Evolutionary conservation across 1,140 invertebrate genomes (phyloP).

Genomic region (Ceratina australensis): DNA sequence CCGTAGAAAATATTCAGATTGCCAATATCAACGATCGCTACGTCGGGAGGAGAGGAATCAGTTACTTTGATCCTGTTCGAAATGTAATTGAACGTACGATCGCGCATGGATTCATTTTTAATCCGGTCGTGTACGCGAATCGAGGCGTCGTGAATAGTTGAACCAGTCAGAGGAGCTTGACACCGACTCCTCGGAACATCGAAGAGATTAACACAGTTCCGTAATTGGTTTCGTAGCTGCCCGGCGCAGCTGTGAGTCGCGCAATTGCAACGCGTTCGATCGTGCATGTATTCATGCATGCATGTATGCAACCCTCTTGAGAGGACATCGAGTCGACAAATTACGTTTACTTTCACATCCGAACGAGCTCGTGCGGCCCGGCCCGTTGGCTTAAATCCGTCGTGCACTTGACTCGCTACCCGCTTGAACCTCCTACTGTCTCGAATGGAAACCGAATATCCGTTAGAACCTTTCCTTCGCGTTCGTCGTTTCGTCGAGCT

Average conservation of each 20-base stretch:
- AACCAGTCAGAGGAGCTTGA: constrained; percentile 25
- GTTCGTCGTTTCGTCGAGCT: too few relatives aligned
- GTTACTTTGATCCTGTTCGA: too few relatives aligned
- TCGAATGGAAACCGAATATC: constrained; percentile 1
- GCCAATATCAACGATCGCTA: too few relatives aligned
- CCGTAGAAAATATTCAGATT: too few relatives aligned
- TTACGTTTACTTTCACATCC: constrained; percentile 48
- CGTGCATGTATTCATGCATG: constrained; percentile 18
- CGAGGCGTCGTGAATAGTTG: not conserved
- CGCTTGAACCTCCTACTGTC: constrained; percentile 31
- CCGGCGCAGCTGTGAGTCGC: constrained; percentile 41
- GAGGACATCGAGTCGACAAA: constrained; percentile 52
- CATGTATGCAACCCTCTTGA: constrained; percentile 29
- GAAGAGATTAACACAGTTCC: constrained; percentile 38
- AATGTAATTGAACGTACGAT: too few relatives aligned
- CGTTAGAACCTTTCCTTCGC: too few relatives aligned
- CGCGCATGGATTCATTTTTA: not conserved
- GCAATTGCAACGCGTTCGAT: constrained; percentile 32
- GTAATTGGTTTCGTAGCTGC: constrained; percentile 50
- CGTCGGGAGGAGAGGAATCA: too few relatives aligned
- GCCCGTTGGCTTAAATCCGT: not conserved
- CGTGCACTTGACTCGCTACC: constrained; percentile 17
- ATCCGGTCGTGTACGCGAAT: not conserved
- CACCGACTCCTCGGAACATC: constrained; percentile 8
- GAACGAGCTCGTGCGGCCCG: constrained; percentile 5